Evolutionary conservation across 2,888 invertebrate genomes (phyloP), one percentile per base, ranked within the genome.

Genomic region (Petrolisthes cinctipes): DNA sequence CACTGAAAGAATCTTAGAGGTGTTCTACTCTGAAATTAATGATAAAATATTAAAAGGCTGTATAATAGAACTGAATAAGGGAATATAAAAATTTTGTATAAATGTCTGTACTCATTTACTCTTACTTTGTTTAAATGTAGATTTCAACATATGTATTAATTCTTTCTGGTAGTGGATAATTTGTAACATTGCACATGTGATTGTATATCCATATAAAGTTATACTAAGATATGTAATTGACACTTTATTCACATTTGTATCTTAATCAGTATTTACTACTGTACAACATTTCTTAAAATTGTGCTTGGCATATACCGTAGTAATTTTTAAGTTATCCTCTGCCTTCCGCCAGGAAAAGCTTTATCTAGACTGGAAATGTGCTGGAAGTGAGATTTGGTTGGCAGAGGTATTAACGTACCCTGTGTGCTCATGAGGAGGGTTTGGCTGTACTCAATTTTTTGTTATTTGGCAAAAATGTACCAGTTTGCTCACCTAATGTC

Each of bases 1-100:
- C 71, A 71, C 71, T 71, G 71, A n/a, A n/a, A 71, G 71, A 71
- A 71, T 71, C 71, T 71, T 71, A 71, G 71, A 71, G 71, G 71
- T 71, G 71, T n/a, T 71, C 71, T 71, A 71, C 71, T 71, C 14
- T n/a, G 20, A 71, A 6, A 11, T 61, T 71, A 71, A 20, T 14
- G 20, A 71, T n/a, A 4, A 14, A 71, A 6, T 71, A 11, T 6
- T 71, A n/a, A 6, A 71, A 71, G 14, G n/a, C 14, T 6, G 14
- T 71, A 71, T 20, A n/a, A 71, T 20, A 71, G n/a, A n/a, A 71
- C n/a, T n/a, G 17, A n/a, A 71, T 71, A 71, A n/a, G 14, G 71
- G 71, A 71, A 71, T n/a, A 71, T 71, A 14, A 61, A 61, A 14
- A 17, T n/a, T n/a, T 71, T 71, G 14, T 71, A 20, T 71, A 71